These are phyloP conservation scores for Melanitta fusca DNA, from an alignment of 2,797 vertebrate genomes.

Conservation along the genomic window DNA sequence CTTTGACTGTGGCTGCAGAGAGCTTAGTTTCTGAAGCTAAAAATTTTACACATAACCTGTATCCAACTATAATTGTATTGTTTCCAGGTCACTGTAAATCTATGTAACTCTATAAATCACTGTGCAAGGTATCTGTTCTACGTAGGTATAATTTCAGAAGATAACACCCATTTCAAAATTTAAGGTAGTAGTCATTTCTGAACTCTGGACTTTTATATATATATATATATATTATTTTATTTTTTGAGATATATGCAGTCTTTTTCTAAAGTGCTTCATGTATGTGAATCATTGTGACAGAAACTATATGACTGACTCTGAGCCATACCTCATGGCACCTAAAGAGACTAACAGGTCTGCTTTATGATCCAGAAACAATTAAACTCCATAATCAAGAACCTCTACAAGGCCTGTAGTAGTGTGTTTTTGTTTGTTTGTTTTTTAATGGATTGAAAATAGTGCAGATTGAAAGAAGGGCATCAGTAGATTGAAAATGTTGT, in stretches of 20 bases:
- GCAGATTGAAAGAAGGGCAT: fast-evolving
- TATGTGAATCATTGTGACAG: background rate
- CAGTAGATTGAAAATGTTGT: background rate
- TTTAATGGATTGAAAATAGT: background rate
- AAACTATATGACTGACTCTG: background rate
- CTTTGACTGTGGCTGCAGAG: background rate
- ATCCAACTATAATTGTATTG: no score
- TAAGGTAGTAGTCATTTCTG: background rate
- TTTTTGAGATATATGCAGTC: background rate
- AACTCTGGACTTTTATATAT: background rate
- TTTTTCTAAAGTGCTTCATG: background rate
- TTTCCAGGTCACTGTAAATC: background rate
- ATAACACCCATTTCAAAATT: background rate
- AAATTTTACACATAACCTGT: background rate
- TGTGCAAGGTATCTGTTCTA: background rate
- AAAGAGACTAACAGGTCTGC: background rate
- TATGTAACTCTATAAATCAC: background rate
- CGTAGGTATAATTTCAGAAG: background rate
- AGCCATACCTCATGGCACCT: fast-evolving
- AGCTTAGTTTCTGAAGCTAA: background rate
- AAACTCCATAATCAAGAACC: background rate
- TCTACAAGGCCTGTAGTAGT: background rate
- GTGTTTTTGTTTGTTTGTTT: no score
- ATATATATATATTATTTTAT: no score
- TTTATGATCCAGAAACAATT: background rate